Percentiles rank a stretch among this genome's conserved stretches.
These are phyloP conservation scores for Incurvaria masculella DNA, from an alignment of 2,888 invertebrate species.

Conservation along the genomic window DNA sequence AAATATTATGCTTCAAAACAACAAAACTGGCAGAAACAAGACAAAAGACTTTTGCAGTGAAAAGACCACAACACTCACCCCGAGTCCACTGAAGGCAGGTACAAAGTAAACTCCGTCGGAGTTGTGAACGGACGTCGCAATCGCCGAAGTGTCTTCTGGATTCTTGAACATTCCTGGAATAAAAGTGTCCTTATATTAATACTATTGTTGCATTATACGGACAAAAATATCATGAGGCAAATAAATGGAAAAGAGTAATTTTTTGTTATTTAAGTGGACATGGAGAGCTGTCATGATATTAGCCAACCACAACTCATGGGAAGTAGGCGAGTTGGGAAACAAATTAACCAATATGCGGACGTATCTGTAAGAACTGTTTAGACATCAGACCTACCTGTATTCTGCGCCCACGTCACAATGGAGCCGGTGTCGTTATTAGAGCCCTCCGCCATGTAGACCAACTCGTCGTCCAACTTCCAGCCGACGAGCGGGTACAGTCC, in stretches of 20 bases:
- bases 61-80: slow-evolving; percentile 55
- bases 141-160: slow-evolving; percentile 61
- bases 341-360: neutral
- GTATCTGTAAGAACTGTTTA: slow-evolving; percentile 1
- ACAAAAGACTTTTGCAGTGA: too few species aligned
- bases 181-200: too few species aligned
- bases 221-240: too few species aligned
- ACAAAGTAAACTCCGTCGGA: slow-evolving; percentile 81
- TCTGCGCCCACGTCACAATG: slow-evolving; percentile 81
- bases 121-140: slow-evolving; percentile 66
- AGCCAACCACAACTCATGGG: too few species aligned
- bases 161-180: slow-evolving; percentile 61
- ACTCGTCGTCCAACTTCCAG: slow-evolving; percentile 61
- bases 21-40: too few species aligned
- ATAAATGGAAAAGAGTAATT: too few species aligned
- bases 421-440: slow-evolving; percentile 86
- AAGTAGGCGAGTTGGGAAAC: neutral
- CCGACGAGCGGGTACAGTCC: slow-evolving; percentile 92
- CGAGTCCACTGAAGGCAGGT: slow-evolving; percentile 86
- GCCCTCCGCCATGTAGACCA: slow-evolving; percentile 78
- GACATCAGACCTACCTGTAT: slow-evolving; percentile 52
- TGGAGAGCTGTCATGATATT: too few species aligned
- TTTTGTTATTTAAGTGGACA: too few species aligned
- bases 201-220: too few species aligned
- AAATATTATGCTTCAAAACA: too few species aligned